These are phyloP conservation scores for Plemyria rubiginata DNA, from an alignment of 2,888 invertebrate species.

Conservation along the genomic window DNA sequence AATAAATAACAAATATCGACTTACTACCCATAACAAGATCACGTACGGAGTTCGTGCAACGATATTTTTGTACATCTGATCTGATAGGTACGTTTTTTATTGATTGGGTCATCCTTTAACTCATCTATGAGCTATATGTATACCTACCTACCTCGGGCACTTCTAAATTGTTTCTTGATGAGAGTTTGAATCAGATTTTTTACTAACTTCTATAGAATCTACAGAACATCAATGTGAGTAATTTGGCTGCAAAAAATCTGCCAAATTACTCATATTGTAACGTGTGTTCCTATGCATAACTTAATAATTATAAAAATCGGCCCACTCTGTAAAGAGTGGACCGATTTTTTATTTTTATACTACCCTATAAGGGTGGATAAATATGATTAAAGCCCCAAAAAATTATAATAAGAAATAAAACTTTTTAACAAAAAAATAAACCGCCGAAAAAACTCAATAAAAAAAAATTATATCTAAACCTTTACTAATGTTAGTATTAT, in stretches of 20 bases:
- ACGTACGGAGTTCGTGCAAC: slow-evolving; percentile 51
- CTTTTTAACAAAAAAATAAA: too few relatives aligned
- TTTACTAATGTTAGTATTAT: too few relatives aligned
- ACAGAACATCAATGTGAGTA: neutral
- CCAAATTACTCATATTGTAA: neutral
- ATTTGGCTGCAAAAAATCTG: neutral
- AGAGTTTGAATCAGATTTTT: slow-evolving; percentile 9
- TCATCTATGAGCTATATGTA: slow-evolving; percentile 39
- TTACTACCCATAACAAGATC: slow-evolving; percentile 56
- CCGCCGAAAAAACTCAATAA: too few relatives aligned
- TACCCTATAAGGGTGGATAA: too few relatives aligned
- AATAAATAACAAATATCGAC: slow-evolving; percentile 48
- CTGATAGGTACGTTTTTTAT: slow-evolving; percentile 62
- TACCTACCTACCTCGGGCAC: slow-evolving; percentile 18
- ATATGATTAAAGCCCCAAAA: too few relatives aligned
- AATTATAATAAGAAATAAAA: too few relatives aligned
- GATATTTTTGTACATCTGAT: slow-evolving; percentile 51
- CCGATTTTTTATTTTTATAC: too few relatives aligned
- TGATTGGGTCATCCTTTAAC: slow-evolving; percentile 51
- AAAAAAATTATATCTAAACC: too few relatives aligned
- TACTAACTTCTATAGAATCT: neutral
- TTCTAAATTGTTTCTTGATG: slow-evolving; percentile 41
- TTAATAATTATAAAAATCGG: too few relatives aligned
- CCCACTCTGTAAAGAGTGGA: too few relatives aligned
- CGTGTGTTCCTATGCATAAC: too few relatives aligned